phyloP scores from a whole-genome alignment of 2,113 vertebrate species.

The Morone saxatilis region DNA sequence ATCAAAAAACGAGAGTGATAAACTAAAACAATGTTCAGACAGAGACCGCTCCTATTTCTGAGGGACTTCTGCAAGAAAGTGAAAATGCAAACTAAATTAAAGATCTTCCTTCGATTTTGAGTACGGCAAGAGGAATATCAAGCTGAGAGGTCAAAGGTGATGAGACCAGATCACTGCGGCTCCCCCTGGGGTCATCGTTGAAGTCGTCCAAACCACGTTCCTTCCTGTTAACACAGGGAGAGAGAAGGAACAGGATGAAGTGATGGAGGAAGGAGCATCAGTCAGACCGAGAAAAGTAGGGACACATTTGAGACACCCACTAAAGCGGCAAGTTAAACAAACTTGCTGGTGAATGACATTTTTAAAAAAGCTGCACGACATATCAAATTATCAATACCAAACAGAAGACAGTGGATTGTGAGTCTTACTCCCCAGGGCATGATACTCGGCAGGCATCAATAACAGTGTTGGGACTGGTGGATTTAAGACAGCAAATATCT shows the following conservation, averaged over 20 bases:
- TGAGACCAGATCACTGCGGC: constrained; percentile 95
- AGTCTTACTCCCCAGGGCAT: no score
- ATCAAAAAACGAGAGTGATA: neutral
- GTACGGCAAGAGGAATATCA: constrained; percentile 99
- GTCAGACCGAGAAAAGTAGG: no score
- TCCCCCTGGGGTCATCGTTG: constrained; percentile 94
- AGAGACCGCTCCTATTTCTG: neutral
- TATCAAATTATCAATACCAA: no score
- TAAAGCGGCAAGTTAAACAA: no score
- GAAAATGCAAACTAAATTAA: neutral
- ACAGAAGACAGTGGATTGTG: no score
- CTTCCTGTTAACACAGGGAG: constrained; percentile 87
- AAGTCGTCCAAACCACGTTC: constrained; percentile 99
- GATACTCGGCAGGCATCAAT: no score
- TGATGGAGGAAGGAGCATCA: neutral
- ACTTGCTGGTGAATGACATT: no score
- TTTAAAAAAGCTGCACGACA: no score
- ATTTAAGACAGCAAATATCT: no score
- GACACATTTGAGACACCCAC: no score
- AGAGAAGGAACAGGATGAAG: constrained; percentile 12
- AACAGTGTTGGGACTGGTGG: no score
- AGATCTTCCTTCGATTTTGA: no score
- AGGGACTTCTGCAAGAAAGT: neutral
- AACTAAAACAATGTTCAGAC: neutral
- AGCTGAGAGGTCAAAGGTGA: constrained; percentile 95